Percentiles rank a stretch among this genome's conserved stretches.
These are phyloP conservation scores for Phenganax stokvisi DNA, from an alignment of 92 coral and sea anemone species.

Conservation along the genomic window DNA sequence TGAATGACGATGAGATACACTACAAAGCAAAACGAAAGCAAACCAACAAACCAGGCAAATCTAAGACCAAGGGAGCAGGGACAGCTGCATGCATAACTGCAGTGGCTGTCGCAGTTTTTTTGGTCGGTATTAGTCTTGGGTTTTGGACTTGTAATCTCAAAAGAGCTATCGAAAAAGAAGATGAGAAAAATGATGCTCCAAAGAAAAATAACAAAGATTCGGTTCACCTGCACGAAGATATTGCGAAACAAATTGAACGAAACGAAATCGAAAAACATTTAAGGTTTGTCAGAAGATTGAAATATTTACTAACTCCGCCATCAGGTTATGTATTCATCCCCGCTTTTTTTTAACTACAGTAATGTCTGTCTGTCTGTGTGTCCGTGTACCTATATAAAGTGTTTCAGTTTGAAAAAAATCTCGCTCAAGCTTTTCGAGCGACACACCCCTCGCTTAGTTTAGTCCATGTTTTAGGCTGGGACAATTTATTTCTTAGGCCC, in stretches of 20 bases:
- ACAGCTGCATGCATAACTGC: neutral
- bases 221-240: neutral
- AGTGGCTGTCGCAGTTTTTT: neutral
- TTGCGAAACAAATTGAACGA: conserved; percentile 4
- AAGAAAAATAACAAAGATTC: neutral
- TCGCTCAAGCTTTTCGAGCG: no score
- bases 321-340: neutral
- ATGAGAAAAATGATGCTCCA: no score
- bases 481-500: no score
- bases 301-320: no score
- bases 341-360: neutral
- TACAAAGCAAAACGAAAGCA: neutral
- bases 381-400: no score
- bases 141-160: conserved; percentile 19
- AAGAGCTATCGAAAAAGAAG: neutral
- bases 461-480: no score
- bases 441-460: no score
- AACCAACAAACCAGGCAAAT: no score
- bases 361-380: neutral
- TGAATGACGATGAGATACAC: neutral
- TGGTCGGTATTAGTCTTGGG: conserved; percentile 4
- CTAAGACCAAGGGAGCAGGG: neutral
- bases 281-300: conserved; percentile 1
- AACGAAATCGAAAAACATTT: conserved; percentile 9
- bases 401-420: no score